These are phyloP conservation scores for Dynastes hyllus DNA, from an alignment of 2,888 invertebrate genomes.

Conservation along the genomic window DNA sequence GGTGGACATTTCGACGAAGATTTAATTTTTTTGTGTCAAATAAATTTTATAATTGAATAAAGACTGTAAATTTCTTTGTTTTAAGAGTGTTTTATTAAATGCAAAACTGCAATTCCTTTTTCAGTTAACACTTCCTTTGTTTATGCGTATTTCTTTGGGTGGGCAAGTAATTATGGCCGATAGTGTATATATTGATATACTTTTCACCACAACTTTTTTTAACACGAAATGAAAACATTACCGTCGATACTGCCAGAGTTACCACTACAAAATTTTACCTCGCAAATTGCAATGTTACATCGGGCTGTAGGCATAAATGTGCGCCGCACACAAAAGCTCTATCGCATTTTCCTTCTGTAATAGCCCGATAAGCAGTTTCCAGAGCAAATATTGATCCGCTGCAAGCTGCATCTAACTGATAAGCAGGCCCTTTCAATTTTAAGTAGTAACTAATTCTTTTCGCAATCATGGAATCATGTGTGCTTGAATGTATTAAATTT, in stretches of 20 bases:
- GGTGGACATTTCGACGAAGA: no score
- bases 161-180: no score
- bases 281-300: slow-evolving; percentile 90
- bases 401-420: slow-evolving; percentile 86
- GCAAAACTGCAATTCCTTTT: no score
- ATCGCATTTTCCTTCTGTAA: slow-evolving; percentile 88
- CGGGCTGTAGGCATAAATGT: slow-evolving; percentile 90
- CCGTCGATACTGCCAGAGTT: not conserved
- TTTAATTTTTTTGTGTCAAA: no score
- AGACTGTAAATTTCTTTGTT: no score
- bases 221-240: no score
- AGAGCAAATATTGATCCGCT: slow-evolving; percentile 92
- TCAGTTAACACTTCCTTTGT: no score
- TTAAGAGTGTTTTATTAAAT: no score
- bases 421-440: slow-evolving; percentile 13
- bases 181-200: no score
- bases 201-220: no score
- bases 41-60: no score
- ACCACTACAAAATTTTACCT: slow-evolving; percentile 69
- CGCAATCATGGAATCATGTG: not conserved
- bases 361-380: slow-evolving; percentile 85
- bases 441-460: slow-evolving; percentile 20
- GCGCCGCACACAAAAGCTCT: slow-evolving; percentile 92
- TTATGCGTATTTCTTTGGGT: no score
- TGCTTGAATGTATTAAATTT: slow-evolving; percentile 27